Base-by-base conservation (phyloP, 2,797 vertebrate species). In the Gallinago solitaria region DNA sequence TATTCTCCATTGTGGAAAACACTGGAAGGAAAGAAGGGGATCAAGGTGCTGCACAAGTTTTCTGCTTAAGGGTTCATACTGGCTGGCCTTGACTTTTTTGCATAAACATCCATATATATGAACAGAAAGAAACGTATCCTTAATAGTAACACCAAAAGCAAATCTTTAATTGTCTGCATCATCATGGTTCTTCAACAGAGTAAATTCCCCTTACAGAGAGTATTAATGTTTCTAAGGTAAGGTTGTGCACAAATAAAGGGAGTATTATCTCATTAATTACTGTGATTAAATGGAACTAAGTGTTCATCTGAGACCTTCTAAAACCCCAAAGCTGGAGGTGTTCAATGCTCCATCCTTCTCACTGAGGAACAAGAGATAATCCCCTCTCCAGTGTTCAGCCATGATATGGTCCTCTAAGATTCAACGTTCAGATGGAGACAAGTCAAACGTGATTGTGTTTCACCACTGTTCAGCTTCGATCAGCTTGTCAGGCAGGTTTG, bases 181-280 rank as follows among this genome's bases (percentile, higher is more conserved):
- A 0, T 56, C 54, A 28, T 6, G 11, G 25, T 33, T 56, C 28
- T 69, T 85, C n/a, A 28, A 12, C 14, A 48, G 18, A 51, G 41
- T 27, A 2, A 9, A 3, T 5, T 43, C 5, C 5, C 3, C 18
- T 77, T 12, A 6, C 3, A 39, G 7, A 45, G 9, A 13, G 12
- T 71, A 37, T 60, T 30, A 30, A 12, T 32, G 9, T 39, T 56
- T 78, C 60, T 63, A 51, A 25, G 7, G 5, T 51, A 67, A 39
- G 1, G 8, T 15, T 32, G 41, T 37, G 20, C n/a, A 61, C 28
- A 50, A 68, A 43, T 27, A 73, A 71, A 71, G 27, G 11, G 10
- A 65, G 4, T 12, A 43, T 43, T 61, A 65, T 33, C 51, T 23
- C 45, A 35, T 16, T 60, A 47, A 35, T 60, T 54, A 23, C 16